Evolutionary conservation across 2,113 vertebrate genomes (phyloP).

Genomic region (Anas platyrhynchos): DNA sequence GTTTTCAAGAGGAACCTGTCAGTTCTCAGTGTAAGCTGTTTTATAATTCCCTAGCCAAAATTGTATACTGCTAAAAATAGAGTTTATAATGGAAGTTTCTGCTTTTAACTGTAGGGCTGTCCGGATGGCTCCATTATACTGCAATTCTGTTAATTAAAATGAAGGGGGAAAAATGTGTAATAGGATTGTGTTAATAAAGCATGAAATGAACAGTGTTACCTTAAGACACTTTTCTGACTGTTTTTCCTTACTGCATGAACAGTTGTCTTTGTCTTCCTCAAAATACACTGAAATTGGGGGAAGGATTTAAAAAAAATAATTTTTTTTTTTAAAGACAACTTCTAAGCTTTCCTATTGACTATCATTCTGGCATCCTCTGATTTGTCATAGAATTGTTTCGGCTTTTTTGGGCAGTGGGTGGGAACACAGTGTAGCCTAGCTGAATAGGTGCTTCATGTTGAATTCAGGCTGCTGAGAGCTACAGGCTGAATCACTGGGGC

Average conservation of each 20-base stretch:
- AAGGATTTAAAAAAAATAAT: background rate
- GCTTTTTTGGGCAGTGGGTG: background rate
- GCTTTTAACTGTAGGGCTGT: background rate
- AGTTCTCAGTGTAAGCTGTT: constrained; percentile 8
- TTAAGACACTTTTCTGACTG: constrained; percentile 46
- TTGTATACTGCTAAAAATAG: constrained; percentile 15
- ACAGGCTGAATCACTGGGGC: background rate
- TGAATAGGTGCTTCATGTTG: background rate
- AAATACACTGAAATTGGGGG: constrained; percentile 40
- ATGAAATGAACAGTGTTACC: constrained; percentile 66
- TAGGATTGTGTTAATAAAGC: constrained; percentile 62
- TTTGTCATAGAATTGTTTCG: constrained; percentile 12
- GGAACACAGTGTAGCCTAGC: background rate
- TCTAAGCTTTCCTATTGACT: background rate
- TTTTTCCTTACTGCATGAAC: constrained; percentile 48
- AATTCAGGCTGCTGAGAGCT: constrained; percentile 11
- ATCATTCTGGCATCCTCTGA: background rate
- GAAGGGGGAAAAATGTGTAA: background rate
- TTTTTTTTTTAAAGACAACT: background rate
- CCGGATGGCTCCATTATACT: constrained; percentile 2
- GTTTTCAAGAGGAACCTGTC: background rate
- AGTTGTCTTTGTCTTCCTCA: constrained; percentile 59
- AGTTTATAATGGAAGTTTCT: background rate
- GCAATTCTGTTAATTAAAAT: constrained; percentile 54
- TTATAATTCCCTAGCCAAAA: constrained; percentile 23